A percentile compares a stretch with the other conserved stretches of the same genome.
These are phyloP conservation scores for Oplegnathus fasciatus DNA, from an alignment of 2,113 vertebrate genomes.

Conservation along the genomic window DNA sequence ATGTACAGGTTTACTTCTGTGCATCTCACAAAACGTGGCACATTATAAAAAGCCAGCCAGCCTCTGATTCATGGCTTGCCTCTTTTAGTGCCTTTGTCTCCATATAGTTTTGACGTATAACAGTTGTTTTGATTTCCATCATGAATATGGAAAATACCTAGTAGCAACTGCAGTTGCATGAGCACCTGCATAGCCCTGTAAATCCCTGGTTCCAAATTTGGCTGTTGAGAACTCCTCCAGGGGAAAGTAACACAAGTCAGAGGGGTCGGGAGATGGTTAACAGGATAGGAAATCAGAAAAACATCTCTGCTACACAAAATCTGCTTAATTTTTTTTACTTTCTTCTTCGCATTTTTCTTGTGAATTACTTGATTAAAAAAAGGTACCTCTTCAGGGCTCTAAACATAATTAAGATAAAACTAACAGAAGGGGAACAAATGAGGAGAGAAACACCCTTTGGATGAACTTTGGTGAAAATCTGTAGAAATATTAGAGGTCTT, in stretches of 20 bases:
- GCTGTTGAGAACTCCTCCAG: not conserved
- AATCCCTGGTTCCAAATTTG: not conserved
- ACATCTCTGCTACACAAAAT: not conserved
- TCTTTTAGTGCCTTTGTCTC: conserved; percentile 1
- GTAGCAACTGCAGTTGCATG: not conserved
- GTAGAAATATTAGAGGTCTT: not conserved
- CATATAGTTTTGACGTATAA: not conserved
- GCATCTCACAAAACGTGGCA: not conserved
- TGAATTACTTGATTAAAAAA: not conserved
- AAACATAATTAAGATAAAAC: not conserved
- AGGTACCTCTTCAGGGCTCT: not conserved
- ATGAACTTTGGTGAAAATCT: not conserved
- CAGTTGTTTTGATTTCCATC: conserved; percentile 4
- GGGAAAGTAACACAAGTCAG: not conserved
- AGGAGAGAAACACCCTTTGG: not conserved
- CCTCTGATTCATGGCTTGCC: conserved; percentile 29
- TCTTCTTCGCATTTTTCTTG: not conserved
- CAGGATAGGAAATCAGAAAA: conserved; percentile 5
- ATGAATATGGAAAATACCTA: not conserved
- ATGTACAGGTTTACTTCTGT: too few species aligned
- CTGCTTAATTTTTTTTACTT: not conserved
- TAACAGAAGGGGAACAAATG: not conserved
- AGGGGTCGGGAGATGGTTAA: conserved; percentile 6
- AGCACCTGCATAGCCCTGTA: not conserved
- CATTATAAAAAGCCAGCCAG: conserved; percentile 23